Evolutionary conservation across 2,113 vertebrate species (phyloP).

Genomic region (Crotalus viridis): DNA sequence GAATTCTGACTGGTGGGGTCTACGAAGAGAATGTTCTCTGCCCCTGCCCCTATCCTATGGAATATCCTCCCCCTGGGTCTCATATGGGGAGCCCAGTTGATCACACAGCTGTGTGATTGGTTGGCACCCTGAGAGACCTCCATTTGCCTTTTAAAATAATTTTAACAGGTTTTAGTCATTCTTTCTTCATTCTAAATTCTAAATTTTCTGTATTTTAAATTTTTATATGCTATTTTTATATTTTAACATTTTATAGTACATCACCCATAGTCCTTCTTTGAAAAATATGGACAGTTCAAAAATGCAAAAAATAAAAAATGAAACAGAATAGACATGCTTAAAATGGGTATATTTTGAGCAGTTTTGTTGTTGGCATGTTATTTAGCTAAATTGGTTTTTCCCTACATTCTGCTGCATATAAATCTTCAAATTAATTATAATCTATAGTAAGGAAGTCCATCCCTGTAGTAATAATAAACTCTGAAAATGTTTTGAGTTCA

Average conservation of each 20-base stretch:
- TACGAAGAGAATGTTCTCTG: no score
- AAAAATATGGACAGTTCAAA: background rate
- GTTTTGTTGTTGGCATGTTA: background rate
- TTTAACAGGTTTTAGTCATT: no score
- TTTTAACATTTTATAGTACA: background rate
- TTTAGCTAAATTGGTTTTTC: background rate
- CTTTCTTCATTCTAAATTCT: no score
- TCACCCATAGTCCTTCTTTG: no score
- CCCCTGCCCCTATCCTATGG: no score
- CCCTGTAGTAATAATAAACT: background rate
- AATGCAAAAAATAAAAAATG: background rate
- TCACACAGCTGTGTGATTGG: no score
- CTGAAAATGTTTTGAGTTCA: background rate
- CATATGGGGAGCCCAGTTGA: no score
- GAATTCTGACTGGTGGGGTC: no score
- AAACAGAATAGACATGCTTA: background rate
- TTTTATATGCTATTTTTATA: background rate
- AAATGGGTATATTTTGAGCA: background rate
- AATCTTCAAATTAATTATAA: background rate
- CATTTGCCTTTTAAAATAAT: no score
- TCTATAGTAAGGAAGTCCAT: background rate
- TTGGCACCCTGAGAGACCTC: no score
- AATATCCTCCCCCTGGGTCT: no score
- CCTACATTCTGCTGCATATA: background rate
- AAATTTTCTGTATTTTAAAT: background rate